Evolutionary conservation across 1,140 invertebrate genomes (phyloP).

Genomic region (Listronotus bonariensis): DNA sequence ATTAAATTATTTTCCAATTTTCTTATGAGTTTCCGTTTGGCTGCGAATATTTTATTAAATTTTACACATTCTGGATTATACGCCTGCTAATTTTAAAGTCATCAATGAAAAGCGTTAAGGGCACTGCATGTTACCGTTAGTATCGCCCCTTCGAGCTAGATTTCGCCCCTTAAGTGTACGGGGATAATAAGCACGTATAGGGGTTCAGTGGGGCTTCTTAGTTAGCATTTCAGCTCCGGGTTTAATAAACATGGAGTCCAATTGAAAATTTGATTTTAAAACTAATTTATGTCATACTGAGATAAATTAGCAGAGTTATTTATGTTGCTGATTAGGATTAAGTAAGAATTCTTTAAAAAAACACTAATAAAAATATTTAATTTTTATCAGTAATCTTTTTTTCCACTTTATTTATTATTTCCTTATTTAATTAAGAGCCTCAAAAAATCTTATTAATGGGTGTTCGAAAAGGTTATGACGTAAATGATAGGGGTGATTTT

Average conservation of each 20-base stretch:
- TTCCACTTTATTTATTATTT: no score
- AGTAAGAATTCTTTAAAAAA: no score
- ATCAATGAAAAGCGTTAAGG: slow-evolving; percentile 11
- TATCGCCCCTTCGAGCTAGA: neutral
- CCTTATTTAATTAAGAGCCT: no score
- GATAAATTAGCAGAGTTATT: no score
- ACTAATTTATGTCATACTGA: neutral
- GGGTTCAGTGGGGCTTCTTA: slow-evolving; percentile 13
- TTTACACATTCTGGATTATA: slow-evolving; percentile 19
- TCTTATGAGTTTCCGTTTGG: slow-evolving; percentile 4
- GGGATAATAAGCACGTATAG: slow-evolving; percentile 20
- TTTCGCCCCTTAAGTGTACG: slow-evolving; percentile 23
- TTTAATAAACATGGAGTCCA: slow-evolving; percentile 11
- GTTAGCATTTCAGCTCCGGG: slow-evolving; percentile 16
- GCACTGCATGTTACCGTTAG: neutral
- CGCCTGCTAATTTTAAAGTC: slow-evolving; percentile 22
- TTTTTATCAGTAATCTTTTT: no score
- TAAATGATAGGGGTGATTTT: no score
- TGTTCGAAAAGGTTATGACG: no score
- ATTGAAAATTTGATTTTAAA: slow-evolving; percentile 14
- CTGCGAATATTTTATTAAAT: slow-evolving; percentile 23
- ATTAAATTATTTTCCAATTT: slow-evolving; percentile 22
- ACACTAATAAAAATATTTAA: no score
- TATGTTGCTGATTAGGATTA: no score
- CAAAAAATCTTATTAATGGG: no score